Conservation (phyloP, 1,140 invertebrate species). For the Akabosia matsudoensis region DNA sequence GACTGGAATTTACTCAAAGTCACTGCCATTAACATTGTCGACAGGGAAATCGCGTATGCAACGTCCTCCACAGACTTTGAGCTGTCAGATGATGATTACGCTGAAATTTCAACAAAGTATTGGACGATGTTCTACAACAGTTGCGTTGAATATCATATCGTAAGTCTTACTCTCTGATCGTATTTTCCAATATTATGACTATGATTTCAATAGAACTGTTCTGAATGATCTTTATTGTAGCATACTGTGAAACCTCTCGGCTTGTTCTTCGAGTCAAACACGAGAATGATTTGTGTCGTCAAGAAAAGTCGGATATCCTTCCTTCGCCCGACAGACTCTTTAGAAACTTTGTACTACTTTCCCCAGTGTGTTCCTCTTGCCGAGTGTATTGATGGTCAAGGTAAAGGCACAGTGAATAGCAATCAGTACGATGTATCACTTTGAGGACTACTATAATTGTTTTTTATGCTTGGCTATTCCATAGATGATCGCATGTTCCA, state of each 20-base stretch:
- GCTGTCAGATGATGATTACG: constrained; percentile 39
- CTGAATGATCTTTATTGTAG: constrained; percentile 21
- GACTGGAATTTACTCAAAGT: constrained; percentile 39
- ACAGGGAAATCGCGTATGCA: constrained; percentile 35
- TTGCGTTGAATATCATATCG: constrained; percentile 46
- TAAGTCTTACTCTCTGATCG: constrained; percentile 25
- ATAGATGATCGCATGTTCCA: constrained; percentile 26
- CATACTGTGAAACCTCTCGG: constrained; percentile 45
- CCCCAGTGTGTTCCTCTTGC: constrained; percentile 36
- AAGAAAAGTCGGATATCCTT: constrained; percentile 45
- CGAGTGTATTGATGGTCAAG: constrained; percentile 12
- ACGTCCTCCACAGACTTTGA: constrained; percentile 28
- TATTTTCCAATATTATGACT: neutral
- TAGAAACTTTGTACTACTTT: constrained; percentile 45
- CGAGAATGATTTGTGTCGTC: constrained; percentile 39
- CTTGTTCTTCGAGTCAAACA: constrained; percentile 39
- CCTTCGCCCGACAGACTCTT: constrained; percentile 40
- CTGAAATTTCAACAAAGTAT: constrained; percentile 29
- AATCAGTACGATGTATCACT: no score
- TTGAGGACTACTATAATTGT: neutral
- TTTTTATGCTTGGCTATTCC: neutral
- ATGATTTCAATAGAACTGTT: constrained; percentile 25
- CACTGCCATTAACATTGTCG: constrained; percentile 41
- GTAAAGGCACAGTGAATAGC: neutral
- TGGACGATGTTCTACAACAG: constrained; percentile 45